Conservation (phyloP, 35 echinoderm and acorn worm species). For the Stichopus chloronotus region DNA sequence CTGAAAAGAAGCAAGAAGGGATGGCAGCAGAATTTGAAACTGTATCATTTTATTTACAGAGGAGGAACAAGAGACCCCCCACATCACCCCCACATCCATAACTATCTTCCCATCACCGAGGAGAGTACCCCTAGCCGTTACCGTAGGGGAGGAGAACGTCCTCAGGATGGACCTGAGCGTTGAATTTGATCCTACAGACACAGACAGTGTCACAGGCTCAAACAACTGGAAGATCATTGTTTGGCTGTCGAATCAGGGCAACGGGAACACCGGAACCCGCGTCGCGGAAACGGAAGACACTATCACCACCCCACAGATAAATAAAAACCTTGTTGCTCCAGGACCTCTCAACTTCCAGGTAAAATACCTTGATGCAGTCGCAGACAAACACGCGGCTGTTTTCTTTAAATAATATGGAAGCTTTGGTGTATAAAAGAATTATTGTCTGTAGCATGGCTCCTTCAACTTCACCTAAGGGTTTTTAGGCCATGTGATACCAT, state of each 20-base stretch:
- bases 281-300: constrained; percentile 33
- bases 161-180: constrained; percentile 15
- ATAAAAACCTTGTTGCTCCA: not conserved
- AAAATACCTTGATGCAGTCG: not conserved
- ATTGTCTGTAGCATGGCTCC: not conserved
- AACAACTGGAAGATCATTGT: constrained; percentile 48
- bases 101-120: not conserved
- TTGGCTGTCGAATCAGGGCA: constrained; percentile 20
- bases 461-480: not conserved
- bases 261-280: not conserved
- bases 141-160: constrained; percentile 17
- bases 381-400: not conserved
- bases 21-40: not conserved
- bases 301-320: constrained; percentile 10
- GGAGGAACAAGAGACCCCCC: constrained; percentile 28
- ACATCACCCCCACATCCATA: constrained; percentile 17
- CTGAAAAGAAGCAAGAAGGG: too few species aligned
- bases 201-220: constrained; percentile 7
- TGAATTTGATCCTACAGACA: constrained; percentile 26
- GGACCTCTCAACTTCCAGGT: constrained; percentile 26
- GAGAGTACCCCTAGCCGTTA: not conserved
- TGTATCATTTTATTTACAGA: constrained; percentile 6
- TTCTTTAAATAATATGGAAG: not conserved
- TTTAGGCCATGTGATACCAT: not conserved
- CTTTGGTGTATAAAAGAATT: not conserved